These are phyloP conservation scores for Rhinolophus sinicus DNA, from an alignment of 2,113 vertebrate genomes.

Conservation along the genomic window DNA sequence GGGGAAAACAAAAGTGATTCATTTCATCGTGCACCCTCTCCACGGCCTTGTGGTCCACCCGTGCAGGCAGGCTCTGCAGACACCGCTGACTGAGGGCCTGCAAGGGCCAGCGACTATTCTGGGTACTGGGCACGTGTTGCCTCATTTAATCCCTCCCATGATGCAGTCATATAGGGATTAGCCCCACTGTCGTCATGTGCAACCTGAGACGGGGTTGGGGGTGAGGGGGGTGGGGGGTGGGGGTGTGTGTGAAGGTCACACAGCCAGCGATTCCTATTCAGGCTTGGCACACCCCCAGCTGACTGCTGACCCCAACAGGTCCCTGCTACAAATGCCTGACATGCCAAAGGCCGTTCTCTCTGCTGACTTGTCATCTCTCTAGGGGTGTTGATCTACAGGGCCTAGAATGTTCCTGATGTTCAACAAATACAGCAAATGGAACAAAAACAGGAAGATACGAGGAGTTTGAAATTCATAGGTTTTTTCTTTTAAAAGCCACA, in stretches of 20 bases:
- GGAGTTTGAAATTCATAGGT: background rate
- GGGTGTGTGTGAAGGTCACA: background rate
- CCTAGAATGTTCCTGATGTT: background rate
- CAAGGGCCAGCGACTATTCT: constrained; percentile 22
- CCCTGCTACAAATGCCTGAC: background rate
- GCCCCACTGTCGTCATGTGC: background rate
- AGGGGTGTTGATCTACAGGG: background rate
- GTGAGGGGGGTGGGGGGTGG: background rate
- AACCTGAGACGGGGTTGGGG: background rate
- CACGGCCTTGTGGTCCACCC: constrained; percentile 6
- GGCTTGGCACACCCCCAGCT: background rate
- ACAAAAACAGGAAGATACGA: background rate
- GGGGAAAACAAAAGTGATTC: constrained; percentile 59
- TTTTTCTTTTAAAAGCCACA: background rate
- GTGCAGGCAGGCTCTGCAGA: background rate
- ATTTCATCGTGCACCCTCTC: constrained; percentile 1
- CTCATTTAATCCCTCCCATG: constrained; percentile 19
- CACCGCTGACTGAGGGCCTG: background rate
- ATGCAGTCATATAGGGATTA: constrained; percentile 15
- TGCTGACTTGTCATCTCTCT: background rate
- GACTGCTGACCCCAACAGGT: background rate
- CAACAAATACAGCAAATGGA: background rate
- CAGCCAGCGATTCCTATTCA: background rate
- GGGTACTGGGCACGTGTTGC: background rate
- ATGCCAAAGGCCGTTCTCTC: background rate